Conservation (phyloP, 2,888 invertebrate genomes). For the Tupiocoris notatus region DNA sequence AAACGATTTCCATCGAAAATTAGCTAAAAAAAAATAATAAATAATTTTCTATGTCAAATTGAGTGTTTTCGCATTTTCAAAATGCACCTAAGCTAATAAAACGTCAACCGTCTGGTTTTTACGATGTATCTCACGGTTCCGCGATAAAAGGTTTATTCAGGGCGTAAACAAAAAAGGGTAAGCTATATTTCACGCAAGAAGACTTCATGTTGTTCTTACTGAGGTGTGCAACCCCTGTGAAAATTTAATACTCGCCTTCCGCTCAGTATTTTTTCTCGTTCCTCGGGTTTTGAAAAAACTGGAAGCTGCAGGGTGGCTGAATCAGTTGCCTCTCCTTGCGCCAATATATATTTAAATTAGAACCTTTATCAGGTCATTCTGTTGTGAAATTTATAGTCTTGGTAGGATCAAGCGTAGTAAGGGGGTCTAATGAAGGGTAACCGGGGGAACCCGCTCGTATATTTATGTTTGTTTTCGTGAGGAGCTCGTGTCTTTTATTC, state of each 20-base stretch:
- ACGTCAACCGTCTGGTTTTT: no score
- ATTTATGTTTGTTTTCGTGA: constrained; percentile 38
- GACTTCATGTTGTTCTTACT: neutral
- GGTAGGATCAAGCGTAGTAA: constrained; percentile 32
- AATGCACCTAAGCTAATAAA: no score
- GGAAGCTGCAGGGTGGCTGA: constrained; percentile 10
- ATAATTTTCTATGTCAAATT: no score
- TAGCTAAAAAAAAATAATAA: no score
- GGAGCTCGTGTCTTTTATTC: constrained; percentile 16
- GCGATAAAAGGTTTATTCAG: neutral
- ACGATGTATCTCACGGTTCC: neutral
- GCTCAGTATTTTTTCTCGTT: neutral
- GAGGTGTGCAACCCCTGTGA: constrained; percentile 20
- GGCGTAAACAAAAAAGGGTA: neutral
- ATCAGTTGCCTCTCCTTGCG: constrained; percentile 28
- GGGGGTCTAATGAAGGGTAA: constrained; percentile 36
- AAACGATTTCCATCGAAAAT: no score
- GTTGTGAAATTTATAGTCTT: constrained; percentile 34
- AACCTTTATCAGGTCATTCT: constrained; percentile 39
- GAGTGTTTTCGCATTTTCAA: no score
- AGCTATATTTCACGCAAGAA: neutral
- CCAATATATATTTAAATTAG: constrained; percentile 39
- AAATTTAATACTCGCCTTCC: constrained; percentile 19
- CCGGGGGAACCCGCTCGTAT: constrained; percentile 10
- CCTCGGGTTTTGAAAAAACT: constrained; percentile 1